Evolutionary conservation across 1,140 invertebrate genomes (phyloP), one percentile per base, ranked within the genome.

Genomic region (Melitaea cinxia): DNA sequence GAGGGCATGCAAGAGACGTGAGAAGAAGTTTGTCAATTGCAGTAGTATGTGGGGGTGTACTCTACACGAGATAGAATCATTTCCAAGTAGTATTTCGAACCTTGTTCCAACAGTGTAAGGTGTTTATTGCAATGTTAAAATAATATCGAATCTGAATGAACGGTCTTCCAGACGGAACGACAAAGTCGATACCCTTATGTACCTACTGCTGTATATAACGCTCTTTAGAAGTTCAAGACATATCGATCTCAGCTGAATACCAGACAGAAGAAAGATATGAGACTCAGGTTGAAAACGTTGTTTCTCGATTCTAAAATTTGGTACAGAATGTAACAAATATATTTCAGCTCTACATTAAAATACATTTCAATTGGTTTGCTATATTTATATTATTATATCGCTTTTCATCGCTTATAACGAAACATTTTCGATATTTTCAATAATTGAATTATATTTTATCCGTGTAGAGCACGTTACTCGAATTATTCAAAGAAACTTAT

Each of bases 121-220:
- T 21, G 12, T 33, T 33, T 10, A 33, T 21, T 24, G 37, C 52
- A 33, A 35, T 35, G 50, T 47, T 60, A 35, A 45, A 54, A 60
- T 66, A 60, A 66, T 35, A 54, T 55, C 28, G 64, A 14, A 47
- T 60, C 30, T 60, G 64, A 55, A 60, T 54, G 39, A 53, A 59
- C 64, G 35, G 64, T 60, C 50, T 63, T 50, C 64, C 64, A 66
- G 64, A 66, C 64, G 50, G 56, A 65, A 58, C 63, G 49, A 37
- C 47, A 50, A 56, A 66, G 56, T 66, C 64, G 56, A 60, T 66
- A 65, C 55, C 35, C 49, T 59, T 47, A 65, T 65, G 55, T 65
- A 65, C n/a, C n/a, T n/a, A n/a, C 55, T 42, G 21, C 24, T 56
- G 30, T 65, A 52, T 50, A 58, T 30, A 52, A 19, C 24, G 63